Evolutionary conservation across 2,797 vertebrate genomes (phyloP).

Genomic region (Tachyglossus aculeatus): DNA sequence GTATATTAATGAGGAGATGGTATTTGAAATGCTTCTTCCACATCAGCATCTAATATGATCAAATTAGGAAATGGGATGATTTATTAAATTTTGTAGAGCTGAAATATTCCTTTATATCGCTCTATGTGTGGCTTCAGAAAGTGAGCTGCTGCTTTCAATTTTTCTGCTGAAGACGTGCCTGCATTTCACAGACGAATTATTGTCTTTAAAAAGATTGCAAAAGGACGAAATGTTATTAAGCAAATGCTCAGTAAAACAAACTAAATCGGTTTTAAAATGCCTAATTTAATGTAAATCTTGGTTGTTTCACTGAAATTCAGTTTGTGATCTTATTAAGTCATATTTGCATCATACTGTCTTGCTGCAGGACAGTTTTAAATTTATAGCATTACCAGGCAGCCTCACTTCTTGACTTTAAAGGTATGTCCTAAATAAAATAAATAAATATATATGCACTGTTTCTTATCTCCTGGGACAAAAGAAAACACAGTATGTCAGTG

Average conservation of each 20-base stretch:
- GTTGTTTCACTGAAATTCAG: constrained; percentile 81
- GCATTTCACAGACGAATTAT: constrained; percentile 79
- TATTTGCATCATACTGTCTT: constrained; percentile 78
- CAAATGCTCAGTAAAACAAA: constrained; percentile 87
- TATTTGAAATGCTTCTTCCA: constrained; percentile 83
- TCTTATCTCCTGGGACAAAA: constrained; percentile 50
- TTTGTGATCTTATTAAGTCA: constrained; percentile 83
- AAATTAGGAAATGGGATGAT: constrained; percentile 89
- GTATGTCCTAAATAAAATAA: constrained; percentile 58
- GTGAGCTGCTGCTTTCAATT: constrained; percentile 86
- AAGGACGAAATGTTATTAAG: constrained; percentile 84
- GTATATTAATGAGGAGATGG: constrained; percentile 87
- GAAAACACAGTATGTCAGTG: constrained; percentile 38
- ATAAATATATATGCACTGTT: constrained; percentile 55
- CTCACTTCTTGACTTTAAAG: constrained; percentile 67
- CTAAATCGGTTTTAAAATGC: constrained; percentile 83
- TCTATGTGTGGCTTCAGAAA: constrained; percentile 77
- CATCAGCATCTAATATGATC: constrained; percentile 88
- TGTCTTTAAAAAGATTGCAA: constrained; percentile 82
- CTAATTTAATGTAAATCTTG: constrained; percentile 87
- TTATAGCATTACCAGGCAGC: constrained; percentile 72
- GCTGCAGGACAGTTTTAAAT: constrained; percentile 80
- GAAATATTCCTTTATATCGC: constrained; percentile 82
- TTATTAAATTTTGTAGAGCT: constrained; percentile 84
- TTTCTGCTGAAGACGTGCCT: constrained; percentile 72